phyloP scores from a whole-genome alignment of 1,140 invertebrate species.

The Lethrus apterus region DNA sequence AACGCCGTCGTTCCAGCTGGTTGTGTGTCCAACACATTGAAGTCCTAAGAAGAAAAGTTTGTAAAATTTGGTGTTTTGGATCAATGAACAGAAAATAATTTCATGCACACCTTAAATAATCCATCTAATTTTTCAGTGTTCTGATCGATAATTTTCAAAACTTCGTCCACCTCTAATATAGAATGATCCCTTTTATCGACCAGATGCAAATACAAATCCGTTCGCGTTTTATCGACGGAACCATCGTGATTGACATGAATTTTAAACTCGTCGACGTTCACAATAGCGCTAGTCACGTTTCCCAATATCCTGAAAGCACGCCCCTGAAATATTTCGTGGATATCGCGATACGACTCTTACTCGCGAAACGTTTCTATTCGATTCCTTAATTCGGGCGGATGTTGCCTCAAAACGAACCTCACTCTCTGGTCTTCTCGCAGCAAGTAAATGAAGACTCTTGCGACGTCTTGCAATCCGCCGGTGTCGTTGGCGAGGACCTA shows the following conservation, averaged over 20 bases:
- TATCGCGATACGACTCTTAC: conserved; percentile 37
- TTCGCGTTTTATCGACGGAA: conserved; percentile 87
- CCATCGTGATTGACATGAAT: conserved; percentile 89
- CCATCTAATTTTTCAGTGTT: conserved; percentile 84
- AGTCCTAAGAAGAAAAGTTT: conserved; percentile 50
- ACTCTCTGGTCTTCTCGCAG: conserved; percentile 89
- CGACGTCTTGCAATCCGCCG: conserved; percentile 66
- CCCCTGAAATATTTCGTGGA: conserved; percentile 18
- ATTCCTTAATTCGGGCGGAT: conserved; percentile 76
- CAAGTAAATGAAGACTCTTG: conserved; percentile 83
- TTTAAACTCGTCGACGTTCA: conserved; percentile 89
- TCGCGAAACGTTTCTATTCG: conserved; percentile 72
- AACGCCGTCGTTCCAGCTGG: conserved; percentile 61
- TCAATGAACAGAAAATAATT: conserved; percentile 8
- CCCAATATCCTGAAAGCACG: conserved; percentile 61
- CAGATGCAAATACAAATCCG: conserved; percentile 88
- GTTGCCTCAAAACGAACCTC: conserved; percentile 81
- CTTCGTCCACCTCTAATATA: conserved; percentile 79
- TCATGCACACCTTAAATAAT: conserved; percentile 67
- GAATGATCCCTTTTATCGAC: conserved; percentile 85
- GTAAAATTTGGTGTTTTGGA: neutral
- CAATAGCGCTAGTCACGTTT: conserved; percentile 82
- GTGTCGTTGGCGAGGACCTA: conserved; percentile 80
- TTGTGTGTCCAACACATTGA: conserved; percentile 83
- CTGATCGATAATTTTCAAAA: conserved; percentile 77